Evolutionary conservation across 1,140 invertebrate species (phyloP).

Genomic region (Zaprionus vittiger): DNA sequence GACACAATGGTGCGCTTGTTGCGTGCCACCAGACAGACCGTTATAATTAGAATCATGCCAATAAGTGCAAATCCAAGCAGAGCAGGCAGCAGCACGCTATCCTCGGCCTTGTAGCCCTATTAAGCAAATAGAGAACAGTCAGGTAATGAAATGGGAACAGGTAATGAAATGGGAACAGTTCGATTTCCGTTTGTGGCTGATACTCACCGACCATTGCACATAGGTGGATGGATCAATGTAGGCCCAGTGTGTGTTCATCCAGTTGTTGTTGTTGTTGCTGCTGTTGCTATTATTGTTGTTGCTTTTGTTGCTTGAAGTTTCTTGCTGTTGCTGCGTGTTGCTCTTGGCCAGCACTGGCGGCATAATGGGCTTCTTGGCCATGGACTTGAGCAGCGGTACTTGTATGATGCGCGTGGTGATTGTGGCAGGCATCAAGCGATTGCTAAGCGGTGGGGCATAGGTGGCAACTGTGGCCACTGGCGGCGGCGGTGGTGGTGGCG

Average conservation of each 20-base stretch:
- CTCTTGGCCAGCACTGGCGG: constrained; percentile 78
- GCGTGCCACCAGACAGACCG: constrained; percentile 81
- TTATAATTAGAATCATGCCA: constrained; percentile 82
- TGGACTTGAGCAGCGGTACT: constrained; percentile 76
- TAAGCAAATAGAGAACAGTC: background rate
- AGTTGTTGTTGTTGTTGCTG: constrained; percentile 61
- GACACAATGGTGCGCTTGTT: constrained; percentile 83
- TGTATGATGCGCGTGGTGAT: constrained; percentile 80
- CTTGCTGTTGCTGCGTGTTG: constrained; percentile 28
- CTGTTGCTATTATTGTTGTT: constrained; percentile 49
- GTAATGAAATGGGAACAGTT: background rate
- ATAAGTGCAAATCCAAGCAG: constrained; percentile 79
- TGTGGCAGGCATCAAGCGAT: constrained; percentile 41
- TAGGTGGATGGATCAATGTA: constrained; percentile 88
- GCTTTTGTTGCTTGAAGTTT: constrained; percentile 30
- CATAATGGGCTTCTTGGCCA: constrained; percentile 81
- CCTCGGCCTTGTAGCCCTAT: constrained; percentile 82
- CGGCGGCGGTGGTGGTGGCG: constrained; percentile 19
- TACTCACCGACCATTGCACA: constrained; percentile 88
- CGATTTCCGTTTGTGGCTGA: background rate
- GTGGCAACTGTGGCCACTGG: constrained; percentile 19
- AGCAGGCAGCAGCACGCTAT: constrained; percentile 81
- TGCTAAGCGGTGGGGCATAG: constrained; percentile 39
- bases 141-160: background rate
- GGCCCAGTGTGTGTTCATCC: constrained; percentile 85